Evolutionary conservation across 2,113 vertebrate genomes (phyloP).

Genomic region (Periophthalmus modestus): DNA sequence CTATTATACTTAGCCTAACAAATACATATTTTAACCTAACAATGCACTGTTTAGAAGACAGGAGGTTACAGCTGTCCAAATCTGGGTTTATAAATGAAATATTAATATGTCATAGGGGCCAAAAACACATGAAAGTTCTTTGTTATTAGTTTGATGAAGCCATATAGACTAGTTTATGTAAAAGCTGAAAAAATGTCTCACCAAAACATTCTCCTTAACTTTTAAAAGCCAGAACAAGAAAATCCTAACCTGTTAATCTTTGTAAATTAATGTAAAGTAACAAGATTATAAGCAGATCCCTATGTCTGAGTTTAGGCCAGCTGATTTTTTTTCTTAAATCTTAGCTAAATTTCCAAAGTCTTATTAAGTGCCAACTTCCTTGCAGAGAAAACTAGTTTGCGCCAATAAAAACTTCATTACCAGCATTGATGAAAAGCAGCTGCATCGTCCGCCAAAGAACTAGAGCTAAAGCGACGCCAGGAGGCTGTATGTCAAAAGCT

Average conservation of each 20-base stretch:
- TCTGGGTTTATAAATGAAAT: too few relatives aligned
- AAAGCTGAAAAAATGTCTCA: too few relatives aligned
- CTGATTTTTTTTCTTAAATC: background rate
- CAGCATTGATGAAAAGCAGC: slow-evolving; percentile 5
- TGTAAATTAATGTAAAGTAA: background rate
- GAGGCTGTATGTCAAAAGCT: background rate
- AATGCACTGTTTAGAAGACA: too few relatives aligned
- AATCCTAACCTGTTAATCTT: background rate
- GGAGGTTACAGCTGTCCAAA: too few relatives aligned
- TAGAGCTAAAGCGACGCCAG: background rate
- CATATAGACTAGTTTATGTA: too few relatives aligned
- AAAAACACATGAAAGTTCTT: too few relatives aligned
- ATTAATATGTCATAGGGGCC: too few relatives aligned
- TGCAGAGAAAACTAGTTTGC: slow-evolving; percentile 4
- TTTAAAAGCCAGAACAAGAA: background rate
- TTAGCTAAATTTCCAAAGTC: background rate
- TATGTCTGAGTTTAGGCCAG: background rate
- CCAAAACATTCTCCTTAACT: too few relatives aligned
- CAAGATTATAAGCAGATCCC: background rate
- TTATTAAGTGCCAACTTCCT: slow-evolving; percentile 5
- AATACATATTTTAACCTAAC: too few relatives aligned
- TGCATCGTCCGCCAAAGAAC: background rate
- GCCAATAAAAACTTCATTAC: slow-evolving; percentile 10
- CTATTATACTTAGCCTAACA: too few relatives aligned
- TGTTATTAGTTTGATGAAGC: too few relatives aligned